Evolutionary conservation across 2,888 invertebrate species (phyloP).

Genomic region (Diabrotica balteata): DNA sequence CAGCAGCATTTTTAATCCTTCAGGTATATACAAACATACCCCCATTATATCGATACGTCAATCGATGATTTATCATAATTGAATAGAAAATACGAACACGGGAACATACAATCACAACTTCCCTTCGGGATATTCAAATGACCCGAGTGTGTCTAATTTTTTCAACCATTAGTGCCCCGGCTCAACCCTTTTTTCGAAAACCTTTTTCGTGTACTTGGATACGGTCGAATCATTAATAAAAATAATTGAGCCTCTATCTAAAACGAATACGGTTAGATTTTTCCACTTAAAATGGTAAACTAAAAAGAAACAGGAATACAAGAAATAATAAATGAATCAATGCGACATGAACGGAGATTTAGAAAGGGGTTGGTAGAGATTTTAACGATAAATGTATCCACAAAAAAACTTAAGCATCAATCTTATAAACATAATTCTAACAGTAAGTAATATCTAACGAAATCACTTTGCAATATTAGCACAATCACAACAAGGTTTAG

Average conservation of each 20-base stretch:
- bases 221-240: conserved; percentile 39
- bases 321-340: conserved; percentile 16
- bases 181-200: conserved; percentile 39
- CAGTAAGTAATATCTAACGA: too few relatives aligned
- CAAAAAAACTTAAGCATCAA: too few relatives aligned
- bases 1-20: too few relatives aligned
- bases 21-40: too few relatives aligned
- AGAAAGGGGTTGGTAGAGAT: too few relatives aligned
- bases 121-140: conserved; percentile 39
- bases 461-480: too few relatives aligned
- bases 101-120: conserved; percentile 31
- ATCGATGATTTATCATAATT: conserved; percentile 37
- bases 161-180: conserved; percentile 36
- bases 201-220: conserved; percentile 38
- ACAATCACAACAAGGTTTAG: too few relatives aligned
- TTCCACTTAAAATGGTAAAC: conserved; percentile 41
- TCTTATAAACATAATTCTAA: too few relatives aligned
- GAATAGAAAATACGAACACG: conserved; percentile 24
- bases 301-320: conserved; percentile 34
- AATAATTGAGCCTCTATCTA: conserved; percentile 26
- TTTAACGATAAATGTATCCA: too few relatives aligned
- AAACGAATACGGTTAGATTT: conserved; percentile 37
- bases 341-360: not conserved
- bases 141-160: conserved; percentile 37
- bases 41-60: not conserved